Percentiles rank a stretch among this genome's conserved stretches.
phyloP scores from a whole-genome alignment of 2,113 vertebrate genomes.

The Oenanthe oenanthe region DNA sequence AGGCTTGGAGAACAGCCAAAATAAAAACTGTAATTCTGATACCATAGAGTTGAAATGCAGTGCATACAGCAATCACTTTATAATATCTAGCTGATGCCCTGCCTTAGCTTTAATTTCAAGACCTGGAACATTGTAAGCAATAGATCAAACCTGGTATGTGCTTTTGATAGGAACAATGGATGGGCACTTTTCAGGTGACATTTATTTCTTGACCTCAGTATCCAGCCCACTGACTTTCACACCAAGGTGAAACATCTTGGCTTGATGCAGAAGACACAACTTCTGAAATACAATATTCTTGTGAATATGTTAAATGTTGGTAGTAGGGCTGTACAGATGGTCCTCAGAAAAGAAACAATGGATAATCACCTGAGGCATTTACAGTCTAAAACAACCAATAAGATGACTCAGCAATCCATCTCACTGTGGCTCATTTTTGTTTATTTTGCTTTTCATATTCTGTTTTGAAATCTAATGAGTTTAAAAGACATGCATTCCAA shows the following conservation, averaged over 20 bases:
- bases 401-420: neutral
- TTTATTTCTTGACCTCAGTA: neutral
- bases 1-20: neutral
- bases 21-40: neutral
- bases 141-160: neutral
- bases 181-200: neutral
- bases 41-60: neutral
- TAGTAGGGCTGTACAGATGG: neutral
- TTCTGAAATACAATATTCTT: neutral
- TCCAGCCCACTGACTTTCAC: neutral
- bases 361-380: neutral
- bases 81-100: neutral
- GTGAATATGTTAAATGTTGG: neutral
- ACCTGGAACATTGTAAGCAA: neutral
- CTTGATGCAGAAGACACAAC: neutral
- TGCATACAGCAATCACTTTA: neutral
- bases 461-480: neutral
- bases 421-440: neutral
- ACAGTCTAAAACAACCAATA: neutral
- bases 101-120: neutral
- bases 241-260: neutral
- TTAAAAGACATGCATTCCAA: neutral
- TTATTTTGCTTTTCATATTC: neutral
- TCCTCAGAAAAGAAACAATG: neutral
- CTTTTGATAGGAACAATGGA: neutral